Percentiles rank a stretch among this genome's conserved stretches.
These are phyloP conservation scores for Phacellophora camtschatica DNA, from an alignment of 30 jellyfish, hydroid and myxozoan species.

Conservation along the genomic window DNA sequence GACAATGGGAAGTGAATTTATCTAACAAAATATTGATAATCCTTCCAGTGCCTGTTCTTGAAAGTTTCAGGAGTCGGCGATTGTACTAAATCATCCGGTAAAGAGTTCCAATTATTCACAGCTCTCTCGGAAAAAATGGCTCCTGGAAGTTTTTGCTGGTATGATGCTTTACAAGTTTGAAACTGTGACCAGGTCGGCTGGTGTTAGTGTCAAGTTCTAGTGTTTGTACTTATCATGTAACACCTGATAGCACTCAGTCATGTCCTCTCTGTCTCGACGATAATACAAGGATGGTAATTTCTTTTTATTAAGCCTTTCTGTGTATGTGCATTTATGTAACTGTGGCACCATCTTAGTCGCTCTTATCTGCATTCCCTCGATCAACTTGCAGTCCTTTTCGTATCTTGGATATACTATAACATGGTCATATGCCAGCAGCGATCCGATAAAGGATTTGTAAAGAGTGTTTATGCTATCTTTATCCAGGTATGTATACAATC, in stretches of 20 bases:
- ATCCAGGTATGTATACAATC: slow-evolving; percentile 8
- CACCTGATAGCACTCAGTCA: slow-evolving; percentile 17
- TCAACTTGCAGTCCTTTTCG: slow-evolving; percentile 11
- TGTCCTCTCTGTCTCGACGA: slow-evolving; percentile 27
- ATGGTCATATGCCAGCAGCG: background rate
- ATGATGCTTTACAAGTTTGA: slow-evolving; percentile 37
- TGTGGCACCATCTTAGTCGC: slow-evolving; percentile 30
- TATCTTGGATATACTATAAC: background rate
- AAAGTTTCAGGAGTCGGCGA: slow-evolving; percentile 2
- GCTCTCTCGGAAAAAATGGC: slow-evolving; percentile 36
- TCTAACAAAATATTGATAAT: background rate
- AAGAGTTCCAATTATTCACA: slow-evolving; percentile 44
- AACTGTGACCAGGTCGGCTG: slow-evolving; percentile 51
- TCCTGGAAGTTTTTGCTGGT: background rate
- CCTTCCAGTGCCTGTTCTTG: slow-evolving; percentile 38
- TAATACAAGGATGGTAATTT: slow-evolving; percentile 31
- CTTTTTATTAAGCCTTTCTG: slow-evolving; percentile 14
- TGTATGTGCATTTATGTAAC: background rate
- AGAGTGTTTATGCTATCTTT: background rate
- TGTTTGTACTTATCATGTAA: slow-evolving; percentile 3
- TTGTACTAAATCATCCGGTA: background rate
- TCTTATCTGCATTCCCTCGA: slow-evolving; percentile 24
- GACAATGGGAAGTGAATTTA: slow-evolving; percentile 20
- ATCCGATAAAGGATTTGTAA: background rate
- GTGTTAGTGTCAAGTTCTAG: slow-evolving; percentile 27